phyloP scores from a whole-genome alignment of 2,113 vertebrate species.

The Ahaetulla prasina region DNA sequence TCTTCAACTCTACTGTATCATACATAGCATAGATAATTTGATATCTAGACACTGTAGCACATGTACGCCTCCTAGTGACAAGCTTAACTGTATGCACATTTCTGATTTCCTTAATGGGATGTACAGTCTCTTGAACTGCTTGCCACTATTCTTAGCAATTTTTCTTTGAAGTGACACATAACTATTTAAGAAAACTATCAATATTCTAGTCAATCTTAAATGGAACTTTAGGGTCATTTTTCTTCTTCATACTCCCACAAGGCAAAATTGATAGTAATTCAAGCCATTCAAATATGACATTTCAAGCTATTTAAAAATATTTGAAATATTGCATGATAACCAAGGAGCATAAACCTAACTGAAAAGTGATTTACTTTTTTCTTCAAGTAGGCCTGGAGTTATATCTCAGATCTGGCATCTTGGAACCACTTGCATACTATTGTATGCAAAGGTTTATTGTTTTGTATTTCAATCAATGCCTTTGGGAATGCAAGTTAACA shows the following conservation, averaged over 20 bases:
- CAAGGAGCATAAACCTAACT: not conserved
- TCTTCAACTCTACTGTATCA: not conserved
- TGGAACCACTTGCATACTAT: not conserved
- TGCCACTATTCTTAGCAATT: not conserved
- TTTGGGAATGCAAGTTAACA: not conserved
- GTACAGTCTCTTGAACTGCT: not conserved
- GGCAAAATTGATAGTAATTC: not conserved
- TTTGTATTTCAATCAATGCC: not conserved
- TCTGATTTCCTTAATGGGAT: not conserved
- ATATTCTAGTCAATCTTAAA: not conserved
- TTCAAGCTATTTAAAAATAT: not conserved
- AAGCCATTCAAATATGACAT: not conserved
- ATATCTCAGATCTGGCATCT: not conserved
- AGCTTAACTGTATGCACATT: not conserved
- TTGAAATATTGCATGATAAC: not conserved
- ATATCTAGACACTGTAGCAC: not conserved
- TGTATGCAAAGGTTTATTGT: not conserved
- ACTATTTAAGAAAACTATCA: not conserved
- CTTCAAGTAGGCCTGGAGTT: not conserved
- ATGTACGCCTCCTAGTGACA: conserved; percentile 4
- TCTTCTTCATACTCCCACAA: not conserved
- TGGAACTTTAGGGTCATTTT: not conserved
- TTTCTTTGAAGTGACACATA: not conserved
- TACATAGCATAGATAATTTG: not conserved
- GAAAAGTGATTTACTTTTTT: not conserved